phyloP scores from a whole-genome alignment of 2,888 invertebrate species.

The Diachrysia chrysitis region DNA sequence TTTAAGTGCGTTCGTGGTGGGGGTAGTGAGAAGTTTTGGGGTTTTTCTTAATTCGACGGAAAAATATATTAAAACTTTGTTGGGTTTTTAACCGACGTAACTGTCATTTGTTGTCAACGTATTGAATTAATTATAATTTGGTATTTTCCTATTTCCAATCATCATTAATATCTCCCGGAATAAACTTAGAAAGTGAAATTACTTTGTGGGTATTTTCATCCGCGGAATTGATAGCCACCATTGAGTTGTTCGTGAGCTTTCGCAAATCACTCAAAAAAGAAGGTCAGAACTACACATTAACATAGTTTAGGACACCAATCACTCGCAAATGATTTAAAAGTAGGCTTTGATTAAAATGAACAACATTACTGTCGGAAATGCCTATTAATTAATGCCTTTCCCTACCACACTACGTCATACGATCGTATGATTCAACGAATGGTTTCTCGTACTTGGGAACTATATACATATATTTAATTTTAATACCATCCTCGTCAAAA shows the following conservation, averaged over 20 bases:
- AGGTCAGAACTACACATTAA: conserved; percentile 39
- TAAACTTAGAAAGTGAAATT: conserved; percentile 33
- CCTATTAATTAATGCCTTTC: conserved; percentile 30
- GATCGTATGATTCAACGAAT: conserved; percentile 1
- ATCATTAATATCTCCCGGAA: conserved; percentile 1
- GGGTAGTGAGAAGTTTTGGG: conserved; percentile 31
- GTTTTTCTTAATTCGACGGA: conserved; percentile 9
- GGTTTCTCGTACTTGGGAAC: neutral
- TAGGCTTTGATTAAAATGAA: conserved; percentile 31
- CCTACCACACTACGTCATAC: neutral
- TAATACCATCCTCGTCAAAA: too few relatives aligned
- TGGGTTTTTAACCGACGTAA: neutral
- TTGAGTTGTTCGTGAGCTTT: conserved; percentile 36
- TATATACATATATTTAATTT: neutral
- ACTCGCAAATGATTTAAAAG: conserved; percentile 32
- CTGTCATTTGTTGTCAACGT: neutral
- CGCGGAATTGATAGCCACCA: conserved; percentile 14
- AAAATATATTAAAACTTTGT: neutral
- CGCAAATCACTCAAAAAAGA: conserved; percentile 47
- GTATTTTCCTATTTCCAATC: conserved; percentile 1
- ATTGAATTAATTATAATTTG: neutral
- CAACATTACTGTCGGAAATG: conserved; percentile 5
- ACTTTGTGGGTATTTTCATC: conserved; percentile 16
- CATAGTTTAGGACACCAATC: conserved; percentile 50
- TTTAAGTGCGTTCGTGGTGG: conserved; percentile 47